Evolutionary conservation across 2,888 invertebrate genomes (phyloP).

Genomic region (Yponomeuta cagnagella): DNA sequence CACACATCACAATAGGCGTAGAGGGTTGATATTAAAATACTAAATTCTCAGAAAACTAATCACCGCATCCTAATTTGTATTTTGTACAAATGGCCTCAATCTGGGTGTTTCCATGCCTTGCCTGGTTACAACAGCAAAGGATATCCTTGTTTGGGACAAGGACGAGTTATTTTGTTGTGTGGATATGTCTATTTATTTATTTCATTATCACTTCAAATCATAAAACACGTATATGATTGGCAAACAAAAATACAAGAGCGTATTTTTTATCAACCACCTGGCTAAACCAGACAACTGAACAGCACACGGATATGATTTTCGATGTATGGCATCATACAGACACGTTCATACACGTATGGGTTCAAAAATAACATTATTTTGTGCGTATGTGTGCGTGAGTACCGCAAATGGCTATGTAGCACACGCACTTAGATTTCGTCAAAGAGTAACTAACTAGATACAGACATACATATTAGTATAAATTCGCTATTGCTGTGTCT

Average conservation of each 20-base stretch:
- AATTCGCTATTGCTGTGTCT: not conserved
- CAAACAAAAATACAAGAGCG: not conserved
- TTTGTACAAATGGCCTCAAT: no score
- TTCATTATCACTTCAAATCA: not conserved
- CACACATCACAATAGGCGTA: no score
- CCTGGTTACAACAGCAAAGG: no score
- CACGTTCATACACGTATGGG: slow-evolving; percentile 7
- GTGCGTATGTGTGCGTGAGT: not conserved
- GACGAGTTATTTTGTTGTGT: no score
- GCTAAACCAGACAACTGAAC: not conserved
- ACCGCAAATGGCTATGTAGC: slow-evolving; percentile 9
- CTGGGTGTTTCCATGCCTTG: no score
- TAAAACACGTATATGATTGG: not conserved
- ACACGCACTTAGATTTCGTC: slow-evolving; percentile 7
- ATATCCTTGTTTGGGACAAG: no score
- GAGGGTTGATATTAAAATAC: no score
- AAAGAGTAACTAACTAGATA: not conserved
- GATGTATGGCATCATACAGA: not conserved
- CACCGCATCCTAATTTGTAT: no score
- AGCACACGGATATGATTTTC: not conserved
- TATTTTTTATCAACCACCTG: not conserved
- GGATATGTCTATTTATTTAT: no score
- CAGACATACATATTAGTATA: not conserved
- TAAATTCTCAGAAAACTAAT: no score
- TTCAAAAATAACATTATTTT: slow-evolving; percentile 8